Percentiles rank a stretch among this genome's conserved stretches.
Evolutionary conservation across 1,140 invertebrate species (phyloP).

Genomic region (Drosophila ironensis): DNA sequence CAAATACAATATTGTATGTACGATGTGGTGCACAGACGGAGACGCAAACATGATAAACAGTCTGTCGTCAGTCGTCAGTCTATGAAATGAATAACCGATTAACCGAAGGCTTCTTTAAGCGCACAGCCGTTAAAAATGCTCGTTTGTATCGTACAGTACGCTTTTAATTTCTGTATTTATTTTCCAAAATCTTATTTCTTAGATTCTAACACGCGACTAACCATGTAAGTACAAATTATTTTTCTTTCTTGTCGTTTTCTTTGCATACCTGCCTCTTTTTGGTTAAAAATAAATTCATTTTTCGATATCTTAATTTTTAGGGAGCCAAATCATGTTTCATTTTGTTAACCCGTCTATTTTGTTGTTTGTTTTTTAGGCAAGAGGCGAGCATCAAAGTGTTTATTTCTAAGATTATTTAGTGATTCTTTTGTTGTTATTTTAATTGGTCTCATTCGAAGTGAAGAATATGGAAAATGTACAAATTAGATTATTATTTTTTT

Average conservation of each 20-base stretch:
- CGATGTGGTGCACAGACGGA: constrained; percentile 17
- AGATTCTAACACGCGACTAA: constrained; percentile 77
- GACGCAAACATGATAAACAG: constrained; percentile 22
- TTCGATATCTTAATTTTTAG: background rate
- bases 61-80: constrained; percentile 35
- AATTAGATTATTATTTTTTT: constrained; percentile 55
- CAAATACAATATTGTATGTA: constrained; percentile 6
- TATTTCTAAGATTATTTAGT: constrained; percentile 52
- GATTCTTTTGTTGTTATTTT: constrained; percentile 20
- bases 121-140: constrained; percentile 34
- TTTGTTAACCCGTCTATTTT: constrained; percentile 19
- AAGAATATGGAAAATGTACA: constrained; percentile 47
- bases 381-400: constrained; percentile 43
- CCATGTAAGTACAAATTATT: constrained; percentile 72
- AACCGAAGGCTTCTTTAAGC: constrained; percentile 33
- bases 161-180: constrained; percentile 60
- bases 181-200: constrained; percentile 68
- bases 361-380: constrained; percentile 47
- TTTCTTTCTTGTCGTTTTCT: constrained; percentile 1
- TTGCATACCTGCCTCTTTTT: constrained; percentile 7
- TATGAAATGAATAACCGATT: constrained; percentile 8
- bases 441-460: constrained; percentile 70
- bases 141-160: constrained; percentile 47
- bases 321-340: background rate
- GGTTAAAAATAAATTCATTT: too few species aligned